Evolutionary conservation across 2,888 invertebrate genomes (phyloP).

Genomic region (Agrilus biguttatus): DNA sequence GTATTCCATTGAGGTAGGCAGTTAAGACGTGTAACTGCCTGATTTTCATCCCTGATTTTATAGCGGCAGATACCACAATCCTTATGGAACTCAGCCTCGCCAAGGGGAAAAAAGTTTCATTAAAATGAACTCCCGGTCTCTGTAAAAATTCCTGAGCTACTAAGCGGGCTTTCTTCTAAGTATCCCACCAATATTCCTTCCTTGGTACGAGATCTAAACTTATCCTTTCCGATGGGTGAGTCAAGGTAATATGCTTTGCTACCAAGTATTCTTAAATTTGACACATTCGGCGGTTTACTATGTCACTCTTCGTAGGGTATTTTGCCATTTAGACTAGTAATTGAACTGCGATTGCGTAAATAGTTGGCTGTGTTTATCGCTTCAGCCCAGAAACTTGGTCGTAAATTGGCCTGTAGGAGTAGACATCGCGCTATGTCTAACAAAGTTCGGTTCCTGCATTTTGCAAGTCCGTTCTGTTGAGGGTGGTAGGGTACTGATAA

Average conservation of each 20-base stretch:
- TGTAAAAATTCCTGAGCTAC: constrained; percentile 17
- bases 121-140: too few relatives aligned
- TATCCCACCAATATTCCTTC: constrained; percentile 16
- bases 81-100: constrained; percentile 13
- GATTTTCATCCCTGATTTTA: constrained; percentile 8
- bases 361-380: constrained; percentile 20
- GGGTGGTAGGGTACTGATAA: too few relatives aligned
- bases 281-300: constrained; percentile 12
- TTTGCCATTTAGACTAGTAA: too few relatives aligned
- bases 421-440: constrained; percentile 18
- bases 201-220: constrained; percentile 13
- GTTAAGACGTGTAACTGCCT: constrained; percentile 10
- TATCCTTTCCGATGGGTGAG: constrained; percentile 10
- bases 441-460: too few relatives aligned
- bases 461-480: too few relatives aligned
- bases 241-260: constrained; percentile 10
- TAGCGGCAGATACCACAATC: constrained; percentile 12
- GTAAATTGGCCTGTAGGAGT: too few relatives aligned
- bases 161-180: constrained; percentile 14
- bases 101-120: constrained; percentile 17
- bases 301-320: too few relatives aligned
- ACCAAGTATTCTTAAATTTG: constrained; percentile 16
- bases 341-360: constrained; percentile 17
- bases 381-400: constrained; percentile 19
- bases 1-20: constrained; percentile 11